Percentiles rank a stretch among this genome's conserved stretches.
Evolutionary conservation across 2,888 invertebrate species (phyloP).

Genomic region (Scaeva pyrastri): DNA sequence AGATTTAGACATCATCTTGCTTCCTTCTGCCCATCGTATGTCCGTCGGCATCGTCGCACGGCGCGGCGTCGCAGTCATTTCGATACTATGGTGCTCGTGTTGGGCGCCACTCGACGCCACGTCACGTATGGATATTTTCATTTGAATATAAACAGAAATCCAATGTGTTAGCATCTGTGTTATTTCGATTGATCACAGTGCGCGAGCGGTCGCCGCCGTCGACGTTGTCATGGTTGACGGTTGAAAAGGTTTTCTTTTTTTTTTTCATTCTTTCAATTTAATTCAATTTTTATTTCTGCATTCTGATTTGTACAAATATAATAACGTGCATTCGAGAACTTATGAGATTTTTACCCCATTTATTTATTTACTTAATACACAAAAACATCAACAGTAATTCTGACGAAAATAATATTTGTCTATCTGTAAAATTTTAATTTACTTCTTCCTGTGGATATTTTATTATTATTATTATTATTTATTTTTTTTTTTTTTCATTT

Average conservation of each 20-base stretch:
- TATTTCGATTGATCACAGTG: constrained; percentile 5
- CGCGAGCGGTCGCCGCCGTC: background rate
- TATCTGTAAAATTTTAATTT: constrained; percentile 54
- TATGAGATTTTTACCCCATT: background rate
- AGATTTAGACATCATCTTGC: constrained; percentile 6
- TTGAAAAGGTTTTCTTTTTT: constrained; percentile 7
- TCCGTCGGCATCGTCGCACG: no score
- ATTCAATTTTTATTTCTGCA: background rate
- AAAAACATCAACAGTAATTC: constrained; percentile 46
- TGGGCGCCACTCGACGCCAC: background rate
- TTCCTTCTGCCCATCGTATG: background rate
- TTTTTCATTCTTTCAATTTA: no score
- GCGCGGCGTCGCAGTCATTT: no score
- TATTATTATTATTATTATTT: background rate
- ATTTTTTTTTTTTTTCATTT: background rate
- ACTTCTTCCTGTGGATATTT: constrained; percentile 45
- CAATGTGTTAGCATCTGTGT: constrained; percentile 44
- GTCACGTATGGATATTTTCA: constrained; percentile 41
- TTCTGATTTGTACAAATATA: constrained; percentile 1
- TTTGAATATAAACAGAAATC: constrained; percentile 41
- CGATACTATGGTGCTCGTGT: background rate
- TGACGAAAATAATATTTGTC: constrained; percentile 37
- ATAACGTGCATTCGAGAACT: background rate
- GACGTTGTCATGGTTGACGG: background rate
- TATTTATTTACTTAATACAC: constrained; percentile 33